Base-by-base conservation (phyloP, 1,140 invertebrate species). In the Onthophagus taurus region DNA sequence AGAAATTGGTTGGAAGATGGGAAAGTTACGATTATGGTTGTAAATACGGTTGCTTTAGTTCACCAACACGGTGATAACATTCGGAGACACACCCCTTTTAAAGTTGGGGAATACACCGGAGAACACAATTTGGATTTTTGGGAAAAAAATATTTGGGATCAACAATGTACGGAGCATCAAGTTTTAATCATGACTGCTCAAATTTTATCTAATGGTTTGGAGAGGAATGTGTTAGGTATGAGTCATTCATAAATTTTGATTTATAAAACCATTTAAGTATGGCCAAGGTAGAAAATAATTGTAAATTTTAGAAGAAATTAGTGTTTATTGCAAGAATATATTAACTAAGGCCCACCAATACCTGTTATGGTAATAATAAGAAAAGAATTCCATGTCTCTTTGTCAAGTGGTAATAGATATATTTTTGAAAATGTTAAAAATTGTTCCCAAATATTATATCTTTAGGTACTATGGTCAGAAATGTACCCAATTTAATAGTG, bases 101-200 rank as follows among this genome's bases (percentile, higher is more conserved):
- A 59, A 29, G 66, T 77, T 1, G 69, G 65, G 0, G 65, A 65
- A 8, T 80, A 72, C 51, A 70, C 70, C 33, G 69, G 76, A 9
- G 74, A 79, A 38, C 68, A 73, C 54, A 67, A 72, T 35, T 73
- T 84, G 1, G 87, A 89, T 60, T 69, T 65, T 42, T 91, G 86
- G 86, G 59, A 62, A 0, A 60, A 69, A 33, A 52, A 61, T 0
- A 64, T 76, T 58, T 93, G 86, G 88, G 38, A 65, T 2, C 19
- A 54, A 2, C 74, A 89, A 63, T 70, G 90, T 23, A 49, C 69
- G 19, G 57, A 74, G 21, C 45, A 80, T 58, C 68, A 90, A 79
- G 80, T 97, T 9, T 51, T 97, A 5, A 81, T 97, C 0, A 83
- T 93, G 74, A 92, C 88, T 0, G 69, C 80, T 26, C 82, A 93